Conservation (phyloP, 2,797 vertebrate species). For the Podarcis lilfordi region DNA sequence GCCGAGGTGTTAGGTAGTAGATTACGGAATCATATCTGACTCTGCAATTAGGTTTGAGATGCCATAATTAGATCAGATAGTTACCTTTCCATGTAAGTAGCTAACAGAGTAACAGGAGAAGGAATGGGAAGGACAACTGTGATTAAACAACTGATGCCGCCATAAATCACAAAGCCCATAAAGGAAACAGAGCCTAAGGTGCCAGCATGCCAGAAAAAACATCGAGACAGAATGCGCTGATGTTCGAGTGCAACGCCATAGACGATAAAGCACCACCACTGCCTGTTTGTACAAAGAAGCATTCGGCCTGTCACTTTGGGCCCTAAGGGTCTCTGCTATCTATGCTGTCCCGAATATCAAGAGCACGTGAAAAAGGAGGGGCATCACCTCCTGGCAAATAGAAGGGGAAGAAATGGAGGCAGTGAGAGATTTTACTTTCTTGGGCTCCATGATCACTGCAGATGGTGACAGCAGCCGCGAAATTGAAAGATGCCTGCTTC, state of each 20-base stretch:
- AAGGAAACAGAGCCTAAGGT: slow-evolving; percentile 53
- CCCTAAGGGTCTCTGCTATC: too few relatives aligned
- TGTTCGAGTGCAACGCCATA: background rate
- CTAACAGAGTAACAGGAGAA: slow-evolving; percentile 15
- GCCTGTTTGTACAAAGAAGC: background rate
- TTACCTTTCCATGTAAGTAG: slow-evolving; percentile 64
- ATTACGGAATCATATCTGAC: slow-evolving; percentile 65
- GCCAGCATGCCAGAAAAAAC: background rate
- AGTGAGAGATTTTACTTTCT: too few relatives aligned
- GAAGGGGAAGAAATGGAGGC: too few relatives aligned
- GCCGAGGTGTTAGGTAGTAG: slow-evolving; percentile 40
- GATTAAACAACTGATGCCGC: slow-evolving; percentile 49
- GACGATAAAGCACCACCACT: background rate
- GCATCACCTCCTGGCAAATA: too few relatives aligned
- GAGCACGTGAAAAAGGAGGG: background rate
- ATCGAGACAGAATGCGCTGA: background rate
- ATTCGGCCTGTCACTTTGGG: background rate
- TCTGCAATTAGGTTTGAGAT: slow-evolving; percentile 65
- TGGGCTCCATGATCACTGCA: too few relatives aligned
- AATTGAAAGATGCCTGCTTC: too few relatives aligned
- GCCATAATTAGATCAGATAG: slow-evolving; percentile 66
- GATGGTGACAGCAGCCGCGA: too few relatives aligned
- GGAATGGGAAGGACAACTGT: slow-evolving; percentile 31
- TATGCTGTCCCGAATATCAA: background rate
- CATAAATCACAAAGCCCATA: slow-evolving; percentile 62